Evolutionary conservation across 2,113 vertebrate species (phyloP).

Genomic region (Myodes glareolus): DNA sequence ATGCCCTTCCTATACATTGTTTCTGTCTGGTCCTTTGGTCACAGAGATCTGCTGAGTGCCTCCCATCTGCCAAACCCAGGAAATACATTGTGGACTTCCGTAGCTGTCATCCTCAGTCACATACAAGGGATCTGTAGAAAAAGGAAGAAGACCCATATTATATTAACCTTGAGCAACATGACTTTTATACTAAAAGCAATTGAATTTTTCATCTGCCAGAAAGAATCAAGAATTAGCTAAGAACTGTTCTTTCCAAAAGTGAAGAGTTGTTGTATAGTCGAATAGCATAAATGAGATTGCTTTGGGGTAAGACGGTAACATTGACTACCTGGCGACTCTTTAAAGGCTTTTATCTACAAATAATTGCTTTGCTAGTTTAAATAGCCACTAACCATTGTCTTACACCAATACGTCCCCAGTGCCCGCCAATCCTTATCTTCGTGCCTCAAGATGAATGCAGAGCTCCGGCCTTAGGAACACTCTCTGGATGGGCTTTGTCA

Average conservation of each 20-base stretch:
- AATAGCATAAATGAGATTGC: conserved; percentile 2
- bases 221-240: conserved; percentile 33
- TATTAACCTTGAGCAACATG: not conserved
- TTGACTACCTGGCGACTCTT: not conserved
- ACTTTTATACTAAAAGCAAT: not conserved
- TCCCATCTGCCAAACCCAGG: not conserved
- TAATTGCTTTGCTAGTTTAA: conserved; percentile 58
- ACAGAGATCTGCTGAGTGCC: not conserved
- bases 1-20: not conserved
- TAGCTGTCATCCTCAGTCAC: not conserved
- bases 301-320: not conserved
- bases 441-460: not conserved
- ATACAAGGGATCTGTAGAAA: not conserved
- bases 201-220: conserved; percentile 32
- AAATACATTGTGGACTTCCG: not conserved
- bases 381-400: not conserved
- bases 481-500: conserved; percentile 24
- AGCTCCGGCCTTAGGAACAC: conserved; percentile 23
- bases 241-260: not conserved
- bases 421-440: not conserved
- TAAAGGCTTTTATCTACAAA: not conserved
- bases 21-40: not conserved
- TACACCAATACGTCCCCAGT: conserved; percentile 16
- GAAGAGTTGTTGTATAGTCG: not conserved
- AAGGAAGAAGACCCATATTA: not conserved